Evolutionary conservation across 2,797 vertebrate species (phyloP), one percentile per base, ranked within the genome.

Genomic region (Rhinichthys osculus): DNA sequence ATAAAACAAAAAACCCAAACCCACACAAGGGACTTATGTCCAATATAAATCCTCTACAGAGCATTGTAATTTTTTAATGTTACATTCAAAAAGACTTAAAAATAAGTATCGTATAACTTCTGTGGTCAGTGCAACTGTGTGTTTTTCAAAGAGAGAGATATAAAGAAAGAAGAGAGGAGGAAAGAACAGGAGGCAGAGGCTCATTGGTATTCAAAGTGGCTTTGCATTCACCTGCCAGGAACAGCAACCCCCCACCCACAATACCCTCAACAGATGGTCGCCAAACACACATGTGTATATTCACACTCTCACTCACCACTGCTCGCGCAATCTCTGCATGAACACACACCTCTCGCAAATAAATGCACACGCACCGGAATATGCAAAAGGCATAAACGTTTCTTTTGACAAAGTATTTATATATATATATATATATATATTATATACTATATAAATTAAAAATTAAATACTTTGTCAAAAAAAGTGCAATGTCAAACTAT

Each of bases 141-240:
- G 89, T 85, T 85, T 87, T 86, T 86, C 30, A 47, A 62, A 62
- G 23, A 73, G 70, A 27, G 17, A 27, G 42, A 70, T 77, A 74
- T 78, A 59, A 72, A 76, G 70, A 54, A 82, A 74, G 44, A 72
- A 74, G 14, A 57, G 27, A 33, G 17, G 50, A 78, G 73, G 78
- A 50, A 71, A 70, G 47, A 78, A 72, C 27, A 66, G 54, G 73
- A 82, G 82, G 42, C 71, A 72, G 78, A 74, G 54, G 79, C 95
- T 97, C 95, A 98, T 99, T 97, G 97, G 96, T 96, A 98, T 98
- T 97, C 97, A 97, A 95, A 89, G 95, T 23, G 94, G 94, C 96
- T 95, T 93, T 96, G 85, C 92, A 95, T 96, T 98, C 97, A 98
- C 97, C 97, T 98, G 96, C 96, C 96, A 97, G 96, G 95, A 93